Percentiles rank a stretch among this genome's conserved stretches.
phyloP scores from a whole-genome alignment of 2,888 invertebrate genomes.

The Euplagia quadripunctaria region DNA sequence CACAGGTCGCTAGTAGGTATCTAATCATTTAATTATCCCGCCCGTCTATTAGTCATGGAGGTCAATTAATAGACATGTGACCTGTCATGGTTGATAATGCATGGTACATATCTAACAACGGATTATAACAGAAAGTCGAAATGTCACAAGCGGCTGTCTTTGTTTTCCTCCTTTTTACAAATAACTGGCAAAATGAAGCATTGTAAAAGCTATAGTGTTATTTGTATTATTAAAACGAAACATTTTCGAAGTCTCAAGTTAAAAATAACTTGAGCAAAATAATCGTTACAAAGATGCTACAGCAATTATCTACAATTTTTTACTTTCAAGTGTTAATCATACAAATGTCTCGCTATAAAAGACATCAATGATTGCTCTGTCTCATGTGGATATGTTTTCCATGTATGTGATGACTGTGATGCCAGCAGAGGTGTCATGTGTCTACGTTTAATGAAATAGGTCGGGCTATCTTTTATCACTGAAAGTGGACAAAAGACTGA shows the following conservation, averaged over 20 bases:
- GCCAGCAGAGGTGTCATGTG: background rate
- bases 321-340: background rate
- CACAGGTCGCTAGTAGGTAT: slow-evolving; percentile 24
- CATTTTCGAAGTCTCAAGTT: too few species aligned
- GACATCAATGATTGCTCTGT: background rate
- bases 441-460: slow-evolving; percentile 19
- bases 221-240: too few species aligned
- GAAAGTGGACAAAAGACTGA: slow-evolving; percentile 11
- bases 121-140: background rate
- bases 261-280: too few species aligned
- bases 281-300: too few species aligned
- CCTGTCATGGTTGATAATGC: slow-evolving; percentile 26
- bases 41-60: slow-evolving; percentile 32
- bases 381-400: background rate
- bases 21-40: slow-evolving; percentile 23
- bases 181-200: background rate
- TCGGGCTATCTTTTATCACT: slow-evolving; percentile 11
- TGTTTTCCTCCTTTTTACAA: background rate
- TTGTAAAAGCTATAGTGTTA: background rate
- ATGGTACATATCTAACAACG: background rate
- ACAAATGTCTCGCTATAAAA: background rate
- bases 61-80: slow-evolving; percentile 52
- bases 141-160: background rate
- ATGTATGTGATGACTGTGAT: background rate
- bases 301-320: too few species aligned